A percentile compares a stretch with the other conserved stretches of the same genome.
Conservation (phyloP, 2,888 invertebrate genomes). For the Melangyna quadrimaculata region DNA sequence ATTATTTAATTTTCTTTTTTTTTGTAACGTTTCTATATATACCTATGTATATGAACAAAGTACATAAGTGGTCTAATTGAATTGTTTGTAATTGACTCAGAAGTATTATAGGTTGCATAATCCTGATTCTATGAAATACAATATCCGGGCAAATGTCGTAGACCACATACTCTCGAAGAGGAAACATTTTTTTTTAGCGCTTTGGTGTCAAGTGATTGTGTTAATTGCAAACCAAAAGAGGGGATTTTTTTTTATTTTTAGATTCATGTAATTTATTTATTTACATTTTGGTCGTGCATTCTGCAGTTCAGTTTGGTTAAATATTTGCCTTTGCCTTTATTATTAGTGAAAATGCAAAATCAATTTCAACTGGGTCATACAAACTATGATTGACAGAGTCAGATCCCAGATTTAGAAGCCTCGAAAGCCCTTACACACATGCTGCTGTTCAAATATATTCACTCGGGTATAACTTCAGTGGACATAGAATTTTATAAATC, state of each 20-base stretch:
- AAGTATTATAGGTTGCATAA: conserved; percentile 2
- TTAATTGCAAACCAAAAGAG: conserved; percentile 1
- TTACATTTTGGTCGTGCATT: conserved; percentile 1
- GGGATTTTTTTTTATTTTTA: background rate
- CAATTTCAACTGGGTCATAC: background rate
- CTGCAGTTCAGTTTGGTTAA: background rate
- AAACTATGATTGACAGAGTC: background rate
- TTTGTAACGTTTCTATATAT: background rate
- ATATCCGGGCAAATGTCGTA: conserved; percentile 20
- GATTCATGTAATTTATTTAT: conserved; percentile 17
- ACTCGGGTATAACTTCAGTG: too few relatives aligned
- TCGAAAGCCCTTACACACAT: too few relatives aligned
- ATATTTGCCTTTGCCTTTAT: background rate
- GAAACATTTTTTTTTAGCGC: conserved; percentile 12
- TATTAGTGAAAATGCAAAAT: background rate
- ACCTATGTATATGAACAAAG: too few relatives aligned
- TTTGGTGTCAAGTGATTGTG: conserved; percentile 35
- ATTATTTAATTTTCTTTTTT: background rate
- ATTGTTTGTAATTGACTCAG: conserved; percentile 2
- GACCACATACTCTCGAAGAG: background rate
- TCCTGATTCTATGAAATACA: background rate
- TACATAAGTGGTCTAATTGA: background rate
- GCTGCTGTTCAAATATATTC: too few relatives aligned
- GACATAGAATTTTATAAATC: too few relatives aligned
- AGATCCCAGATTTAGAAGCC: too few relatives aligned